Conservation (phyloP, 2,888 invertebrate species). For the Loripinus fragilis region DNA sequence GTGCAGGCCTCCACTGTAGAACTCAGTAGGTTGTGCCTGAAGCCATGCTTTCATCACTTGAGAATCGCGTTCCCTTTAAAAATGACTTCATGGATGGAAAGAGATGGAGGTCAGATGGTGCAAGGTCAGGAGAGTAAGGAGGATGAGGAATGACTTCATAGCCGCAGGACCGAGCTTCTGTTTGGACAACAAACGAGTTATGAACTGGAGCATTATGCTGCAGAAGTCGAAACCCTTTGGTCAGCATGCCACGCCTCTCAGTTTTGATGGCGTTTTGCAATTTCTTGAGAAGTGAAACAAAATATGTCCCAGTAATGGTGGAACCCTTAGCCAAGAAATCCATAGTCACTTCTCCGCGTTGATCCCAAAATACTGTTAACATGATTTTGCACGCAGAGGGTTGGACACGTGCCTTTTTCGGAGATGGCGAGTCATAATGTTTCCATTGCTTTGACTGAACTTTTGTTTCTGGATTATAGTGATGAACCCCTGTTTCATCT, state of each 20-base stretch:
- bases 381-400: not conserved
- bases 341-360: slow-evolving; percentile 8
- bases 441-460: slow-evolving; percentile 12
- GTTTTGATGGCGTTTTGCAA: too few species aligned
- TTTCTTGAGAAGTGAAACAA: not conserved
- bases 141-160: not conserved
- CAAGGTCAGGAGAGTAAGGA: not conserved
- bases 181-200: too few species aligned
- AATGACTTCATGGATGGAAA: too few species aligned
- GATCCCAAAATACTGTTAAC: slow-evolving; percentile 2
- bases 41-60: too few species aligned
- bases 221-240: not conserved
- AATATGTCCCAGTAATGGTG: slow-evolving; percentile 2
- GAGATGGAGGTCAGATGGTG: not conserved
- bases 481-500: slow-evolving; percentile 1
- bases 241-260: slow-evolving; percentile 2
- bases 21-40: too few species aligned
- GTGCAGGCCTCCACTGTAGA: too few species aligned
- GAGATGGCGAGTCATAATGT: not conserved
- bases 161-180: not conserved
- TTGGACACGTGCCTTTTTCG: not conserved
- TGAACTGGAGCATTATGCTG: not conserved
- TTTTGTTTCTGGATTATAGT: not conserved
- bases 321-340: not conserved
- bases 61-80: too few species aligned